Percentiles rank a stretch among this genome's conserved stretches.
Evolutionary conservation across 2,113 vertebrate species (phyloP).

Genomic region (Calyptomena viridis): DNA sequence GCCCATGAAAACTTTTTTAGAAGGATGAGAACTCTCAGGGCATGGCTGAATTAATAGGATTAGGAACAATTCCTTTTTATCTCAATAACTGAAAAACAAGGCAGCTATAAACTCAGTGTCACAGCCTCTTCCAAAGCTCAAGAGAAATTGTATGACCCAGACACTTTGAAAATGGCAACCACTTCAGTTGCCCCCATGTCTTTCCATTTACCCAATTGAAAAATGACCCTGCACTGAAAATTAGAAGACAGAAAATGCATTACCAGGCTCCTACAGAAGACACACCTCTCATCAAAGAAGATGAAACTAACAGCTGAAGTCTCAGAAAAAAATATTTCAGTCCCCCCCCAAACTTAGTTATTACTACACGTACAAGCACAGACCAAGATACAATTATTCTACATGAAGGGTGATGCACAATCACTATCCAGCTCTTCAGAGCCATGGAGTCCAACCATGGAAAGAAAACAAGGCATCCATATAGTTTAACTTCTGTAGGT

Average conservation of each 20-base stretch:
- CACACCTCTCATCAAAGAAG: background rate
- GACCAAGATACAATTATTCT: background rate
- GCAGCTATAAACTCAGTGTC: background rate
- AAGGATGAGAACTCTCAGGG: background rate
- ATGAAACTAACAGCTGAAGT: background rate
- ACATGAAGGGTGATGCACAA: accelerated
- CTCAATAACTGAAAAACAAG: background rate
- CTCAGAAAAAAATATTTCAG: background rate
- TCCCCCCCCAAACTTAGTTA: background rate
- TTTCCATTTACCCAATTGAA: background rate
- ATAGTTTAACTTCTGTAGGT: background rate
- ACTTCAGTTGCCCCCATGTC: background rate
- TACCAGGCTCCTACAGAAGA: background rate
- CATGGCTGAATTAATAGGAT: background rate
- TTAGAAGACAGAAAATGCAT: background rate
- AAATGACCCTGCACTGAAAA: background rate
- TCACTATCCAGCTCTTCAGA: background rate
- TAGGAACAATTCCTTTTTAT: background rate
- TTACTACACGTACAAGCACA: background rate
- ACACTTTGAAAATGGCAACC: background rate
- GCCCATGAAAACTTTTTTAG: background rate
- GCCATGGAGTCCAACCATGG: accelerated
- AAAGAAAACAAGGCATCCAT: background rate
- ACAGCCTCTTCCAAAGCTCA: background rate
- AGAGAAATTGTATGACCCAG: background rate